These are phyloP conservation scores for Caenorhabditis sulstoni DNA, from an alignment of 2,888 invertebrate genomes.

Conservation along the genomic window DNA sequence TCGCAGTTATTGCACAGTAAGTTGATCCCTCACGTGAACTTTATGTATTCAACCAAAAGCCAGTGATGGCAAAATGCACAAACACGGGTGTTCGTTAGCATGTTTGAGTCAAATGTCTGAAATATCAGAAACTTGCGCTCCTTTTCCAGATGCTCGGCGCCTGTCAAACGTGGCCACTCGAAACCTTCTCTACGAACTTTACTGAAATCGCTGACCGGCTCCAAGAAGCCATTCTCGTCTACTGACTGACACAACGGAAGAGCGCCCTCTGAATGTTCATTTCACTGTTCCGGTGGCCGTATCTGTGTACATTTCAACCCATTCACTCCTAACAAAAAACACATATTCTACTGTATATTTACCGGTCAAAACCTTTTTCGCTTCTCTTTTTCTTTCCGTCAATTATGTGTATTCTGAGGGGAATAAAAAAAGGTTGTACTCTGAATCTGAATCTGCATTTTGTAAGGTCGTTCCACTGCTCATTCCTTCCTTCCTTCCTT, in stretches of 20 bases:
- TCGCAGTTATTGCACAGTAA: conserved; percentile 77
- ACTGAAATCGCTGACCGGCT: conserved; percentile 71
- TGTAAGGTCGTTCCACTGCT: conserved; percentile 49
- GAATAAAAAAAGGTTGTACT: background rate
- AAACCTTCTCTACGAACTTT: conserved; percentile 72
- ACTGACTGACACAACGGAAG: no score
- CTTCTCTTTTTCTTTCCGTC: no score
- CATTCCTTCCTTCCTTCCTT: conserved; percentile 6
- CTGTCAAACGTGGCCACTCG: conserved; percentile 69
- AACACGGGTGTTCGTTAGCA: conserved; percentile 7
- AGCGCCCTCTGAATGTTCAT: no score
- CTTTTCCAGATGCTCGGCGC: conserved; percentile 65
- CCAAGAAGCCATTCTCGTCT: conserved; percentile 56
- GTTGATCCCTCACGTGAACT: conserved; percentile 25
- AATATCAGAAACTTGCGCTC: conserved; percentile 6
- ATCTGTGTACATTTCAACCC: background rate
- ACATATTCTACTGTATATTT: no score
- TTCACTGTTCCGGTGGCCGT: background rate
- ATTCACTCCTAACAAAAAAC: no score
- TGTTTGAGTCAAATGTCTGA: background rate
- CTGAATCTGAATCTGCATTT: conserved; percentile 17
- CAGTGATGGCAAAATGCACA: no score
- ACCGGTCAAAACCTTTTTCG: conserved; percentile 5
- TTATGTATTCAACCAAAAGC: background rate
- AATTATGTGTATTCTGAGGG: no score